Percentiles rank a stretch among this genome's conserved stretches.
Evolutionary conservation across 1,140 invertebrate species (phyloP).

Genomic region (Diachasma alloeum): DNA sequence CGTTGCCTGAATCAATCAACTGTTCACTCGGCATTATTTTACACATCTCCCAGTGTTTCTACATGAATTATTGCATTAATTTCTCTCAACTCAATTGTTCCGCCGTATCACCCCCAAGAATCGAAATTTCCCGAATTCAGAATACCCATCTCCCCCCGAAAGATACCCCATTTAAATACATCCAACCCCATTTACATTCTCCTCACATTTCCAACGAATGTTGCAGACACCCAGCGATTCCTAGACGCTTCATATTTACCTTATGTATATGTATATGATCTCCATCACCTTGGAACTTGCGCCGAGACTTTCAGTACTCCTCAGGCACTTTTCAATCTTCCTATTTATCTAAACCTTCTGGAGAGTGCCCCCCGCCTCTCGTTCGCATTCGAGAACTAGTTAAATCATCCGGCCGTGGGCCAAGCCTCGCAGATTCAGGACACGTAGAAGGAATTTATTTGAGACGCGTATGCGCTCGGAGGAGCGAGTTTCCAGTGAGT

Average conservation of each 20-base stretch:
- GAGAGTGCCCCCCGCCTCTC: not conserved
- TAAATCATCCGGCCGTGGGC: constrained; percentile 32
- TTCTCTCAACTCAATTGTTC: not conserved
- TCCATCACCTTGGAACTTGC: not conserved
- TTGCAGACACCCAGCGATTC: not conserved
- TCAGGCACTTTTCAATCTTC: constrained; percentile 5
- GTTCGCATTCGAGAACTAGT: constrained; percentile 21
- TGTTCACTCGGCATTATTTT: too few relatives aligned
- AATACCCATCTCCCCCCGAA: not conserved
- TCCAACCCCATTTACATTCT: not conserved
- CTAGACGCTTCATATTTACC: not conserved
- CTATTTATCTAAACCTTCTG: not conserved
- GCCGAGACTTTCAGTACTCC: not conserved
- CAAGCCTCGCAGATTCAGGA: constrained; percentile 36
- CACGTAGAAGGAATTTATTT: constrained; percentile 52
- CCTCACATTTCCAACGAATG: not conserved
- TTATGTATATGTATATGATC: not conserved
- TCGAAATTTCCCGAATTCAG: not conserved
- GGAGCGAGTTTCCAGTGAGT: constrained; percentile 28
- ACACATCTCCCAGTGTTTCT: too few relatives aligned
- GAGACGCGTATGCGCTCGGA: constrained; percentile 43
- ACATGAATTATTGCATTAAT: not conserved
- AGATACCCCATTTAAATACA: not conserved
- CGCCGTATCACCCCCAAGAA: not conserved
- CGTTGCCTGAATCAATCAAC: too few relatives aligned